Conservation (phyloP, 2,888 invertebrate genomes). For the Dugesia japonica region DNA sequence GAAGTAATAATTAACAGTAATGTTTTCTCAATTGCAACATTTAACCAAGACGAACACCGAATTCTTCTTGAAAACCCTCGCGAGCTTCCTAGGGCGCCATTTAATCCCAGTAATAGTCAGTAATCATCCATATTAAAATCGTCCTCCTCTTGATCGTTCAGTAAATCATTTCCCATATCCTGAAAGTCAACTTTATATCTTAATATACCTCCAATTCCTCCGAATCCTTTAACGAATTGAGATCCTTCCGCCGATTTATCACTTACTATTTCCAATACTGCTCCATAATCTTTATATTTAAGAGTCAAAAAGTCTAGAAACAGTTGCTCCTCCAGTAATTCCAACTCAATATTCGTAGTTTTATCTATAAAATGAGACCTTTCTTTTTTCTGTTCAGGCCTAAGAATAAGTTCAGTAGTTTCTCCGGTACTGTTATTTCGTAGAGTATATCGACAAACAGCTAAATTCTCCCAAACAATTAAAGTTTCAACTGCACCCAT, state of each 20-base stretch:
- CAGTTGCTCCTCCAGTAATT: conserved; percentile 88
- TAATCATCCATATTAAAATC: conserved; percentile 55
- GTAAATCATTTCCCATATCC: conserved; percentile 65
- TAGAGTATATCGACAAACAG: conserved; percentile 84
- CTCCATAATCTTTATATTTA: conserved; percentile 92
- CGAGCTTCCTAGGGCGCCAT: no score
- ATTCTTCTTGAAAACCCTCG: no score
- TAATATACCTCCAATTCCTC: conserved; percentile 93
- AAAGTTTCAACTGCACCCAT: conserved; percentile 92
- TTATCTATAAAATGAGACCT: conserved; percentile 96
- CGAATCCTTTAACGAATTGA: conserved; percentile 96
- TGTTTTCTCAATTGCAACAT: conserved; percentile 15
- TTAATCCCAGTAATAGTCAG: conserved; percentile 37
- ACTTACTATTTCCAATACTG: conserved; percentile 95
- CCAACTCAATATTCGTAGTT: conserved; percentile 94
- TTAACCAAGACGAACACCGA: conserved; percentile 17
- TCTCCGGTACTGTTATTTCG: conserved; percentile 56
- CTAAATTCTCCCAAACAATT: conserved; percentile 98
- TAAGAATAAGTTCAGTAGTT: conserved; percentile 51
- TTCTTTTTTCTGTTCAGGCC: conserved; percentile 95
- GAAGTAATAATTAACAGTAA: no score
- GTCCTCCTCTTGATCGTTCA: conserved; percentile 61
- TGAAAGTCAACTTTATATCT: conserved; percentile 92
- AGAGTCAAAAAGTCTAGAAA: conserved; percentile 97
- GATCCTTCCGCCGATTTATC: conserved; percentile 98